Conservation (phyloP, 2,113 vertebrate genomes). For the Cheirogaleus medius region DNA sequence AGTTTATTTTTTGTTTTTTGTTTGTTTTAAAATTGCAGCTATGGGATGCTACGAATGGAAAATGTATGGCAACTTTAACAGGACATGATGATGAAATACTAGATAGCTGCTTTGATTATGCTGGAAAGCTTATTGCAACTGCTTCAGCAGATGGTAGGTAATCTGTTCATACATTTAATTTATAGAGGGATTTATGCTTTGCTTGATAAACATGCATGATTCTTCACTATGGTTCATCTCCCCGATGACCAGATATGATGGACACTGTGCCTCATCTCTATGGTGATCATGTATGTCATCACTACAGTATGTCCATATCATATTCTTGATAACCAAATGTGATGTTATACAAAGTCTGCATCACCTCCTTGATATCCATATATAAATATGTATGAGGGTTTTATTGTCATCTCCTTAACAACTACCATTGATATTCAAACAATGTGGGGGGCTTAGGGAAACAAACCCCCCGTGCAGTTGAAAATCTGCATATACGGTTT, state of each 20-base stretch:
- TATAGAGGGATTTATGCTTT: background rate
- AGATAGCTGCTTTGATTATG: constrained; percentile 95
- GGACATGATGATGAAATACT: constrained; percentile 93
- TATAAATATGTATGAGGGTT: background rate
- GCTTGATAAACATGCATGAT: background rate
- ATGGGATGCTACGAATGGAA: constrained; percentile 90
- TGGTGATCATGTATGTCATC: background rate
- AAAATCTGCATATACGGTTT: too few relatives aligned
- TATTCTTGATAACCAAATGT: background rate
- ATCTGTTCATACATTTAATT: background rate
- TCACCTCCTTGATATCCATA: background rate
- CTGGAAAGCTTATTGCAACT: constrained; percentile 92
- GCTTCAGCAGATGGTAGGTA: constrained; percentile 94
- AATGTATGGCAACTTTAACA: constrained; percentile 88
- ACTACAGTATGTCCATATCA: background rate
- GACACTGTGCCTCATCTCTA: background rate
- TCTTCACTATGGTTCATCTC: background rate
- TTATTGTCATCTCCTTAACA: background rate
- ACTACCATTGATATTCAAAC: too few relatives aligned
- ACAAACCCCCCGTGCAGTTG: too few relatives aligned
- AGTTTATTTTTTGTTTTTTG: background rate
- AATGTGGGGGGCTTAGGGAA: too few relatives aligned
- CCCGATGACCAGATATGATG: background rate
- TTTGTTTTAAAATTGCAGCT: constrained; percentile 83
- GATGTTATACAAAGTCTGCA: background rate